These are phyloP conservation scores for Dioctria linearis DNA, from an alignment of 2,888 invertebrate genomes.

Conservation along the genomic window DNA sequence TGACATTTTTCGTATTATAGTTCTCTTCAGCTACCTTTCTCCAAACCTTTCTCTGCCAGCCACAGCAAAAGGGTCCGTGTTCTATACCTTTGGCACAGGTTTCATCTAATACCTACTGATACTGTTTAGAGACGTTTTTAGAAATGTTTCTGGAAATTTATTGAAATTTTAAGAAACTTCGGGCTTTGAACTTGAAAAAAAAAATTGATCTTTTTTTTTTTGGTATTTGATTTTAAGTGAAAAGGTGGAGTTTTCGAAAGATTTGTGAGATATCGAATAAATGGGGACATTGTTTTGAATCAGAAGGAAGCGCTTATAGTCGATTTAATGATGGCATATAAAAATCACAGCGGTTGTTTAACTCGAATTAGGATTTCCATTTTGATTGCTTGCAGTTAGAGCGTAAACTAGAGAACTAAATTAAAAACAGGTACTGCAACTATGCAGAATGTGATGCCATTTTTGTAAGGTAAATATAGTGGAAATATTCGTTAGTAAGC, in stretches of 20 bases:
- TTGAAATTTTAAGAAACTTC: conserved; percentile 48
- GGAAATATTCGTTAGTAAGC: too few relatives aligned
- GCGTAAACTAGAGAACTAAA: neutral
- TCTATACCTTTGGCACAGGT: conserved; percentile 5
- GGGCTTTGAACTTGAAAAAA: conserved; percentile 53
- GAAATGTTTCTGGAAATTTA: conserved; percentile 48
- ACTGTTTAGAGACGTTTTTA: conserved; percentile 10
- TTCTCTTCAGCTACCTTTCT: conserved; percentile 45
- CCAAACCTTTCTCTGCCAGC: conserved; percentile 1
- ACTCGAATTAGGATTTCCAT: conserved; percentile 20
- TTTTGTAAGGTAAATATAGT: neutral
- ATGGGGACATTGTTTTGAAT: conserved; percentile 45
- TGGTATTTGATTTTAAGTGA: conserved; percentile 33
- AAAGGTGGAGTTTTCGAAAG: conserved; percentile 28
- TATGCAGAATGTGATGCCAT: neutral
- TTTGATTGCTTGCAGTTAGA: neutral
- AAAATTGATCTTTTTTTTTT: neutral
- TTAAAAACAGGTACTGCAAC: neutral
- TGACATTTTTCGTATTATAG: conserved; percentile 51
- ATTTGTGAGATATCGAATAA: conserved; percentile 48
- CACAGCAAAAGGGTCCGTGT: neutral
- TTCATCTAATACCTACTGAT: neutral
- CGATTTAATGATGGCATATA: conserved; percentile 29
- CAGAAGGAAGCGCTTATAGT: conserved; percentile 43
- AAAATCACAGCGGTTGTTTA: conserved; percentile 40